A percentile compares a stretch with the other conserved stretches of the same genome.
phyloP scores from a whole-genome alignment of 2,888 invertebrate genomes.

The Apantesis nais region DNA sequence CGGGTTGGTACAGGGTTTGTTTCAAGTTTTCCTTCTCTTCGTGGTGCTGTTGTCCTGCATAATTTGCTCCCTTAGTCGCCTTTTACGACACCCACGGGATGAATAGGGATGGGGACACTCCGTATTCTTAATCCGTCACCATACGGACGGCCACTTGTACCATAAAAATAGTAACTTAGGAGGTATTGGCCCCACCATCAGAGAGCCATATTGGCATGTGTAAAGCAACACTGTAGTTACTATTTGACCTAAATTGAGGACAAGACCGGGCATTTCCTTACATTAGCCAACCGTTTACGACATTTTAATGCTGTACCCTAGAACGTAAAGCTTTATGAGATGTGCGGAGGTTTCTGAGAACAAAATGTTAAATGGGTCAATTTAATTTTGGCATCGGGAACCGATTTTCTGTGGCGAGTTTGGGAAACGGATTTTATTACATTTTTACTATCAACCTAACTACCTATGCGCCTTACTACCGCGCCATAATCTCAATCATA shows the following conservation, averaged over 20 bases:
- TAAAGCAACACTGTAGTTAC: conserved; percentile 6
- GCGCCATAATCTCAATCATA: not conserved
- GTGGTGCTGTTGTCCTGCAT: too few species aligned
- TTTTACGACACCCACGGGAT: too few species aligned
- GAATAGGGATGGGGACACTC: too few species aligned
- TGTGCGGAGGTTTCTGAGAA: conserved; percentile 14
- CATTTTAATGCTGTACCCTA: conserved; percentile 32
- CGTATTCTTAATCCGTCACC: too few species aligned
- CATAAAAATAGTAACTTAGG: not conserved
- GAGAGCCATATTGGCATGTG: not conserved
- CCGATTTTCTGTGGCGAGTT: not conserved
- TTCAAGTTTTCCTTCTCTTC: too few species aligned
- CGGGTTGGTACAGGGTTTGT: too few species aligned
- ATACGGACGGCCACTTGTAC: too few species aligned
- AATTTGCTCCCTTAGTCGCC: too few species aligned
- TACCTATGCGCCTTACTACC: not conserved
- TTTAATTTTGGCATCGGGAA: conserved; percentile 12
- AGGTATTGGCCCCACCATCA: not conserved
- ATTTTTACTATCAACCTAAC: not conserved
- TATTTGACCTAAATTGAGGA: conserved; percentile 25
- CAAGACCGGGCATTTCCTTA: conserved; percentile 44
- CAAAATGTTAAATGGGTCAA: not conserved
- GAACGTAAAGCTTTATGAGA: conserved; percentile 42
- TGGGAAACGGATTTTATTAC: not conserved
- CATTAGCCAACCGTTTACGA: conserved; percentile 43